phyloP scores from a whole-genome alignment of 2,113 vertebrate genomes.

The Dascyllus trimaculatus region DNA sequence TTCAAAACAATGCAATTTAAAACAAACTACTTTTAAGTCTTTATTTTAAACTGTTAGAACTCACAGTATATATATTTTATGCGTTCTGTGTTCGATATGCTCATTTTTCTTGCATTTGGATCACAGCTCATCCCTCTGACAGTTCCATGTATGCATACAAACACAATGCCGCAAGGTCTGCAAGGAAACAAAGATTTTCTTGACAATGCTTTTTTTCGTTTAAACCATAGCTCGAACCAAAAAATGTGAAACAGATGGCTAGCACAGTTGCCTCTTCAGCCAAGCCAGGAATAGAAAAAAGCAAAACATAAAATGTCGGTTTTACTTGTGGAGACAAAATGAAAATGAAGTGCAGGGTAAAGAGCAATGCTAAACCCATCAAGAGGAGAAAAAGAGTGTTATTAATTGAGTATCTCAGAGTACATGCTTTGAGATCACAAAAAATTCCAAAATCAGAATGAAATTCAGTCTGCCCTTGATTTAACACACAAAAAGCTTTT shows the following conservation, averaged over 20 bases:
- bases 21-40: no score
- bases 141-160: neutral
- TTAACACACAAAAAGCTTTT: no score
- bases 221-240: neutral
- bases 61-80: neutral
- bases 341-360: neutral
- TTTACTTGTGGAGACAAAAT: conserved; percentile 25
- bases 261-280: conserved; percentile 7
- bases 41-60: no score
- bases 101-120: neutral
- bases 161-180: neutral
- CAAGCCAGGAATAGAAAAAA: conserved; percentile 8
- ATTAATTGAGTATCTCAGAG: neutral
- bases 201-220: neutral
- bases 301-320: conserved; percentile 1
- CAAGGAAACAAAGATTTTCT: neutral
- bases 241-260: conserved; percentile 23
- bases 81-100: neutral
- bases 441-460: no score
- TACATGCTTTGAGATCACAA: no score
- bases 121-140: neutral
- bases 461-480: no score
- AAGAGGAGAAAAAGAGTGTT: neutral
- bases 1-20: no score
- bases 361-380: neutral